Evolutionary conservation across 2,113 vertebrate genomes (phyloP).

Genomic region (Pangasianodon hypophthalmus): DNA sequence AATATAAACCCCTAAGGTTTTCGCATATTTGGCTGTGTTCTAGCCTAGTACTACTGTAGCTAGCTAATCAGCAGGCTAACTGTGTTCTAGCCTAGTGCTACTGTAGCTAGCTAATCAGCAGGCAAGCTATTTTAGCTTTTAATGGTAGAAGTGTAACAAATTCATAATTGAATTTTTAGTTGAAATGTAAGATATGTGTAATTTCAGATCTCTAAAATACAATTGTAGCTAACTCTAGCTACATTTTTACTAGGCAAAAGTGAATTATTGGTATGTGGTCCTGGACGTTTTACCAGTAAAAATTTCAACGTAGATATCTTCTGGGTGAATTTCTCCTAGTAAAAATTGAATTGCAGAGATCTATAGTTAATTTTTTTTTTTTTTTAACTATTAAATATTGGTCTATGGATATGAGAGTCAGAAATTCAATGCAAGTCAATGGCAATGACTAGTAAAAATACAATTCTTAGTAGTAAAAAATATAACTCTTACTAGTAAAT

Average conservation of each 20-base stretch:
- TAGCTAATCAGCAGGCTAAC: background rate
- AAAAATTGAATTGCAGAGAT: background rate
- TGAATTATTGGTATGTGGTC: background rate
- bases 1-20: background rate
- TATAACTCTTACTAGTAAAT: too few relatives aligned
- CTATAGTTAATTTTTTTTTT: background rate
- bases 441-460: too few relatives aligned
- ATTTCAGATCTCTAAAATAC: background rate
- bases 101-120: background rate
- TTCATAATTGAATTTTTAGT: background rate
- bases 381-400: too few relatives aligned
- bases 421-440: background rate
- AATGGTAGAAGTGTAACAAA: background rate
- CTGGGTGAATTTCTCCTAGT: background rate
- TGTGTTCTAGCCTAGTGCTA: background rate
- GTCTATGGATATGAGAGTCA: background rate
- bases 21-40: background rate
- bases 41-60: background rate
- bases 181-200: background rate
- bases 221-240: background rate
- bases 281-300: background rate
- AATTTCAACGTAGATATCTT: background rate
- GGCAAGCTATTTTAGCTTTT: background rate
- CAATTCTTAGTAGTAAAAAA: too few relatives aligned
- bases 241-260: background rate